These are phyloP conservation scores for Spheniscus mendiculus DNA, from an alignment of 2,113 vertebrate genomes.

Conservation along the genomic window DNA sequence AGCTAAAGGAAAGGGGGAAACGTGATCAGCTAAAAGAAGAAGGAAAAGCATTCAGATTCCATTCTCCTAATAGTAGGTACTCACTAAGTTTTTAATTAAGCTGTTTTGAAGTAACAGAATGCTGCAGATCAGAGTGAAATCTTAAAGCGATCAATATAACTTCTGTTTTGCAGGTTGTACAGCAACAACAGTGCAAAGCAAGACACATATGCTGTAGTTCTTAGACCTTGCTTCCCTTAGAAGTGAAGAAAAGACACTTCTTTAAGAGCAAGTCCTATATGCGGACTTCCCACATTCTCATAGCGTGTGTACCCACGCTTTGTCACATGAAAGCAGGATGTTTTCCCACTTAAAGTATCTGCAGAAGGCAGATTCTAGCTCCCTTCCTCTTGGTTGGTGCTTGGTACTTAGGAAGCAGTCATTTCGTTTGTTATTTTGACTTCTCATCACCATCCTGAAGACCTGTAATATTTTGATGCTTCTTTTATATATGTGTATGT, in stretches of 20 bases:
- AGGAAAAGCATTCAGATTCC: not conserved
- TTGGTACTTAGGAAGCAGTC: not conserved
- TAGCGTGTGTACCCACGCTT: not conserved
- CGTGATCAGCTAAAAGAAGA: not conserved
- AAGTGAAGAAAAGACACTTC: not conserved
- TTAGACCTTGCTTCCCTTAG: not conserved
- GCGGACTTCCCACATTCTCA: not conserved
- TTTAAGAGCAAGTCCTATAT: not conserved
- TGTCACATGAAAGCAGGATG: not conserved
- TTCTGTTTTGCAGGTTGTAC: not conserved
- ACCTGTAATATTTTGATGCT: not conserved
- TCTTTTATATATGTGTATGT: not conserved
- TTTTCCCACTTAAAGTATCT: not conserved
- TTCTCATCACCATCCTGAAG: not conserved
- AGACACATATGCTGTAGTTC: not conserved
- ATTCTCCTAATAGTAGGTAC: not conserved
- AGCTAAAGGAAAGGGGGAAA: not conserved
- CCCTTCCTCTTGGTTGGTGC: not conserved
- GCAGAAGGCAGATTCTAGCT: not conserved
- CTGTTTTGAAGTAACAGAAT: not conserved
- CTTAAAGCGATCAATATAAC: fast-evolving
- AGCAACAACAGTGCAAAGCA: not conserved
- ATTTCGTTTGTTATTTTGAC: not conserved
- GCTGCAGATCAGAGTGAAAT: not conserved
- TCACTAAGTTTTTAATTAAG: not conserved